Percentiles rank a stretch among this genome's conserved stretches.
phyloP scores from a whole-genome alignment of 2,113 vertebrate genomes.

The Ginglymostoma cirratum region DNA sequence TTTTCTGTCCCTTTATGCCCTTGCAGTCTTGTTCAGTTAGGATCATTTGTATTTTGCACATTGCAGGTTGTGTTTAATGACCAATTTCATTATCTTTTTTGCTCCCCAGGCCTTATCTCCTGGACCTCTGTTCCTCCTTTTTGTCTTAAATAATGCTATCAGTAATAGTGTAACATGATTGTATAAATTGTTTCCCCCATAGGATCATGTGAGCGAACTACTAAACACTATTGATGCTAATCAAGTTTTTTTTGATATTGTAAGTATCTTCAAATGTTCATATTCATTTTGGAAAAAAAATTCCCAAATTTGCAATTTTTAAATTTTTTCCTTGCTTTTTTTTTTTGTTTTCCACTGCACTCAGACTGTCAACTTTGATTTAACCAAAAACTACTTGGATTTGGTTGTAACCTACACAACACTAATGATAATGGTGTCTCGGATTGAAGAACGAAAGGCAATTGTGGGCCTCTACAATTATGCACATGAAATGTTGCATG shows the following conservation, averaged over 20 bases:
- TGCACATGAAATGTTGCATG: slow-evolving; percentile 97
- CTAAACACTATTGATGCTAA: slow-evolving; percentile 95
- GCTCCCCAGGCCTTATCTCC: neutral
- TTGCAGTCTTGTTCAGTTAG: neutral
- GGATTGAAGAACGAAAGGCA: slow-evolving; percentile 95
- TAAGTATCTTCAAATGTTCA: slow-evolving; percentile 62
- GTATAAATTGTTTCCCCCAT: neutral
- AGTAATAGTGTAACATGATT: neutral
- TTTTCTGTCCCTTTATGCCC: neutral
- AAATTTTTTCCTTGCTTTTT: neutral
- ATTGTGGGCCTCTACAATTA: slow-evolving; percentile 98
- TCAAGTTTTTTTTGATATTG: slow-evolving; percentile 99
- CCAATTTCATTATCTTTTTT: neutral
- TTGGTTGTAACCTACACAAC: slow-evolving; percentile 95
- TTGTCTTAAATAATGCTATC: neutral
- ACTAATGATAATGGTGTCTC: slow-evolving; percentile 90
- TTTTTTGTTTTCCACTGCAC: slow-evolving; percentile 36
- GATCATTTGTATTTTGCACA: neutral
- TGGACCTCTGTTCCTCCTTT: slow-evolving; percentile 38
- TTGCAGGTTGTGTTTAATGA: neutral
- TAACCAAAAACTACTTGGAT: slow-evolving; percentile 97
- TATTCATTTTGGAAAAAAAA: neutral
- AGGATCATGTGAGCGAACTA: slow-evolving; percentile 97
- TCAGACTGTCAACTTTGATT: slow-evolving; percentile 97
- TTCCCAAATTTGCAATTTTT: slow-evolving; percentile 33